A percentile compares a stretch with the other conserved stretches of the same genome.
These are phyloP conservation scores for Pocillopora meandrina DNA, from an alignment of 92 coral and sea anemone species.

Conservation along the genomic window DNA sequence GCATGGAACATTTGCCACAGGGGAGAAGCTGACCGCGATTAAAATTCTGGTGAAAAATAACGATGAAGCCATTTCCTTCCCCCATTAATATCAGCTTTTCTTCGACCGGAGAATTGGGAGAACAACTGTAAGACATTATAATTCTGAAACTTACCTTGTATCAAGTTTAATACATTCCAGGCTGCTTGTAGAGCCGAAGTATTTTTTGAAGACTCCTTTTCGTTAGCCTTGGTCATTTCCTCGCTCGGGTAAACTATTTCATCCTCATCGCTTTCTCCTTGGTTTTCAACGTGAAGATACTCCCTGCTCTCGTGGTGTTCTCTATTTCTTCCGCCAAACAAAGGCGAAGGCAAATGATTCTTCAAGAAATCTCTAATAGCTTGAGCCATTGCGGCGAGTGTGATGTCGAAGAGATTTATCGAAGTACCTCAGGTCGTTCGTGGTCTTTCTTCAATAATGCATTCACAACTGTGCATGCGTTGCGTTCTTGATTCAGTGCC, in stretches of 20 bases:
- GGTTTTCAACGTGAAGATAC: slow-evolving; percentile 59
- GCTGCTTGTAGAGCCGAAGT: slow-evolving; percentile 93
- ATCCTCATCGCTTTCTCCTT: slow-evolving; percentile 46
- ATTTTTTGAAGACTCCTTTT: slow-evolving; percentile 54
- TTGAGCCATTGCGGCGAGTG: slow-evolving; percentile 1
- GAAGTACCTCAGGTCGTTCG: neutral
- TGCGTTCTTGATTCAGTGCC: too few relatives aligned
- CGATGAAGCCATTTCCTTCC: neutral
- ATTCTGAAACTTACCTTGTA: slow-evolving; percentile 75
- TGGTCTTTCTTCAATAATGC: neutral
- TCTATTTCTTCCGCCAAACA: neutral
- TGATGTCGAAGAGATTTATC: neutral
- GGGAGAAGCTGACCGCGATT: neutral
- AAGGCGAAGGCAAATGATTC: slow-evolving; percentile 7
- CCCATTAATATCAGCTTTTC: neutral
- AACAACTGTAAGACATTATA: neutral
- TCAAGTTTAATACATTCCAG: slow-evolving; percentile 92
- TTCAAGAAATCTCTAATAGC: slow-evolving; percentile 5
- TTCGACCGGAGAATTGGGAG: too few relatives aligned
- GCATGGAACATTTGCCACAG: neutral
- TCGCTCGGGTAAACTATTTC: slow-evolving; percentile 50
- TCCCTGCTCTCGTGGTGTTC: slow-evolving; percentile 22
- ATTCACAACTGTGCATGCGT: neutral
- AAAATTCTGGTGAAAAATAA: too few relatives aligned
- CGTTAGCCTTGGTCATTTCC: slow-evolving; percentile 41